Conservation (phyloP, 30 jellyfish, hydroid and myxozoan species). For the Hydractinia echinata region DNA sequence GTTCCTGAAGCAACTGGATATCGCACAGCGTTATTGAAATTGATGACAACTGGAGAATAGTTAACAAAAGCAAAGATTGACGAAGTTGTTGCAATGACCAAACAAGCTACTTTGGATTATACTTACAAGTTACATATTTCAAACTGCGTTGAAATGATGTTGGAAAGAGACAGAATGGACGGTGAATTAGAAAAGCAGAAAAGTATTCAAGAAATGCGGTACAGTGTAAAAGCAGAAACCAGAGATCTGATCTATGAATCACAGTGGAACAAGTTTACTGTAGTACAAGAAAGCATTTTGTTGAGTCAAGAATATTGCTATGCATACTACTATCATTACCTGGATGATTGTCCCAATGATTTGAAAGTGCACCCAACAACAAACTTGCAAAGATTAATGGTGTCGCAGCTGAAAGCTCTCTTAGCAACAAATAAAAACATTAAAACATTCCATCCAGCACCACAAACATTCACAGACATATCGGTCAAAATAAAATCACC, state of each 20-base stretch:
- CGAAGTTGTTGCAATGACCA: not conserved
- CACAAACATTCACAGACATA: constrained; percentile 17
- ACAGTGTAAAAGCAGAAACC: too few relatives aligned
- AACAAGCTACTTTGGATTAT: not conserved
- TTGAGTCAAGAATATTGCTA: constrained; percentile 15
- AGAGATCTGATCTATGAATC: not conserved
- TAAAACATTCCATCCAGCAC: constrained; percentile 13
- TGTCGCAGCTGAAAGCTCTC: not conserved
- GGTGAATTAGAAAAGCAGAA: not conserved
- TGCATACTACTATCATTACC: not conserved
- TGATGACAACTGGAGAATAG: constrained; percentile 25
- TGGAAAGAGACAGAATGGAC: constrained; percentile 6
- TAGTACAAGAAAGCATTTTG: constrained; percentile 4
- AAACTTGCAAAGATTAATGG: not conserved
- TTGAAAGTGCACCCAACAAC: not conserved
- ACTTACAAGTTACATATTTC: not conserved
- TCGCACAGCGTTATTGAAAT: constrained; percentile 23
- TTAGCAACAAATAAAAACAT: constrained; percentile 1
- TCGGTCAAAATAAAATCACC: not conserved
- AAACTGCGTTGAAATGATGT: not conserved
- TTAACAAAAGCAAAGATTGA: constrained; percentile 3
- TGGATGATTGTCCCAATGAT: constrained; percentile 1
- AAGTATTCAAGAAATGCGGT: too few relatives aligned
- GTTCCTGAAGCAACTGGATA: constrained; percentile 33
- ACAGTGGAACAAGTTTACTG: constrained; percentile 2